These are phyloP conservation scores for Rafetus swinhoei DNA, from an alignment of 2,113 vertebrate species.

Conservation along the genomic window DNA sequence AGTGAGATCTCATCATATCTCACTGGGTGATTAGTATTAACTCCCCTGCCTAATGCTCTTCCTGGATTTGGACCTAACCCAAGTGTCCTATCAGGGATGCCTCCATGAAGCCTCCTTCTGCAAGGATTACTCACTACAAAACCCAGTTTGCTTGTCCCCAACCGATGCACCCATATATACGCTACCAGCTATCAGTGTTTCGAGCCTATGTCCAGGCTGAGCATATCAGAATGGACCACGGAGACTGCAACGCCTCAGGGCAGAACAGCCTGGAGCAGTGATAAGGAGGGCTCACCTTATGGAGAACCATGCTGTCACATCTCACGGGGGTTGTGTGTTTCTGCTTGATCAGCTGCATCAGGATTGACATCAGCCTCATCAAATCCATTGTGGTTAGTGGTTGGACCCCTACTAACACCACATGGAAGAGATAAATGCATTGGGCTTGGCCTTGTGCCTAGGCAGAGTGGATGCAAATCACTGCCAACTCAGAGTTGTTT, in stretches of 20 bases:
- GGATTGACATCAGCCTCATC: neutral
- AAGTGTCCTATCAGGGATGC: neutral
- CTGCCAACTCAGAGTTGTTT: neutral
- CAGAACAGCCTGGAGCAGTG: neutral
- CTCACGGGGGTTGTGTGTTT: neutral
- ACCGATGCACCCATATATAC: neutral
- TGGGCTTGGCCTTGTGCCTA: neutral
- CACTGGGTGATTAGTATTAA: neutral
- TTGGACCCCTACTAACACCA: neutral
- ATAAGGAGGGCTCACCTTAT: neutral
- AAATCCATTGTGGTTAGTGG: neutral
- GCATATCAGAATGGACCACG: neutral
- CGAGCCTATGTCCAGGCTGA: rapidly evolving
- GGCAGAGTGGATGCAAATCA: neutral
- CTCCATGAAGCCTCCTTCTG: neutral
- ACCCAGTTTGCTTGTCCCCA: neutral
- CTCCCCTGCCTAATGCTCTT: neutral
- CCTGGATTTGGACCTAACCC: neutral
- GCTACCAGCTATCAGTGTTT: neutral
- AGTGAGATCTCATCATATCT: neutral
- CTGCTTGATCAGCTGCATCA: neutral
- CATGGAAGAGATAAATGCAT: neutral
- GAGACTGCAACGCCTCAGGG: neutral
- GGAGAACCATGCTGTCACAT: neutral
- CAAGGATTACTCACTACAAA: neutral